Evolutionary conservation across 2,113 vertebrate genomes (phyloP), one percentile per base, ranked within the genome.

Genomic region (Chascanopsetta lugubris): DNA sequence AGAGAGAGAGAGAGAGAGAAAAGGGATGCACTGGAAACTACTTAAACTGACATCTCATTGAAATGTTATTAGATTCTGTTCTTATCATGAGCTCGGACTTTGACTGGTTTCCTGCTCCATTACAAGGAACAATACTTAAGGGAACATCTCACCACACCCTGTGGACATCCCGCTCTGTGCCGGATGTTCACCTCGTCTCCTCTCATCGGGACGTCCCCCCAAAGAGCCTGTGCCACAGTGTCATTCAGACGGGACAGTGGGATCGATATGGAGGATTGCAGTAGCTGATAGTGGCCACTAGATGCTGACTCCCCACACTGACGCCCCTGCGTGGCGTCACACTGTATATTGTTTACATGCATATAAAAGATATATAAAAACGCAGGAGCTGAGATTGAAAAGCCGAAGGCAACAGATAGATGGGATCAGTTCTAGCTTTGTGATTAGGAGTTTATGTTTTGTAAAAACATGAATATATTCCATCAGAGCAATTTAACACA

Each of bases 21-120:
- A 84, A 78, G 61, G 79, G 68, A 83, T 71, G 71, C 84, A 83
- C 85, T 86, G 86, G 85, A 86, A 79, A 73, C 75, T 57, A 46
- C 30, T 70, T 84, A 74, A 63, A 48, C 63, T 67, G 36, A 61
- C 69, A 67, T 64, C 48, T 72, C 48, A 49, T 24, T 38, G 36
- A 74, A 63, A 64, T 40, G 34, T 76, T 66, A 69, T 65, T 64
- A 29, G 54, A 42, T 72, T 66, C 29, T 43, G 56, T 50, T 61
- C 51, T 66, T 71, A 69, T 56, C 75, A 55, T 65, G 58, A 68
- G 75, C 53, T 58, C 53, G 57, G 51, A 58, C 63, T 65, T 54
- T 65, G 42, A 70, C 47, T 72, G 58, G 65, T 68, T 68, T 69
- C 36, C 59, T 58, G 48, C 32, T 79, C 46, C 55, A 59, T 78